These are phyloP conservation scores for Cherax quadricarinatus DNA, from an alignment of 1,140 invertebrate genomes.

Conservation along the genomic window DNA sequence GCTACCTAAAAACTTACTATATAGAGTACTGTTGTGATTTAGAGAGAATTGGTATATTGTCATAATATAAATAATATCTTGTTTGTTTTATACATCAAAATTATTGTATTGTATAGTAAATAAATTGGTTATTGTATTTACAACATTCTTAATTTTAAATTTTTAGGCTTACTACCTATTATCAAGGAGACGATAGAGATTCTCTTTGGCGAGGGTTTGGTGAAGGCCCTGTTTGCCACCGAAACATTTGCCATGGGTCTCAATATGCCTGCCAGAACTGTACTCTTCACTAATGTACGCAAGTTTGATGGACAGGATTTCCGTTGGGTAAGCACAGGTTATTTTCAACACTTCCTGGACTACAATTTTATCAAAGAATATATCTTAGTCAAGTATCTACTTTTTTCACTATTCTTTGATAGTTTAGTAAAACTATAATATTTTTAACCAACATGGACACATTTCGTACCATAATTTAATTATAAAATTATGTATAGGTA, in stretches of 20 bases:
- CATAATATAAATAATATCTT: too few species aligned
- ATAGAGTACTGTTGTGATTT: too few species aligned
- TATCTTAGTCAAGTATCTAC: neutral
- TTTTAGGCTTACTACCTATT: conserved; percentile 89
- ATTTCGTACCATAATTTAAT: too few species aligned
- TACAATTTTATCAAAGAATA: too few species aligned
- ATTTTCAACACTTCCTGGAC: neutral
- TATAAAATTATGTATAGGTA: too few species aligned
- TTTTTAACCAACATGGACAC: too few species aligned
- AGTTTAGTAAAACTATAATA: too few species aligned
- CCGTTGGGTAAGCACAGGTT: conserved; percentile 83
- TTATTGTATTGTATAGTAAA: too few species aligned
- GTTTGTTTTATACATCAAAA: too few species aligned
- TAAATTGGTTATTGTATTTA: too few species aligned
- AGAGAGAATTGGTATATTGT: too few species aligned
- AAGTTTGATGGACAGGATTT: conserved; percentile 99
- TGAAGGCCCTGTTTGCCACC: conserved; percentile 98
- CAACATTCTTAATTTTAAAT: neutral
- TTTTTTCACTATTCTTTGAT: neutral
- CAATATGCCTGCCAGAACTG: conserved; percentile 99
- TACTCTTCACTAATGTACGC: conserved; percentile 94
- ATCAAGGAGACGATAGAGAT: conserved; percentile 99
- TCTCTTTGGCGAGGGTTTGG: conserved; percentile 96
- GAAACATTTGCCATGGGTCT: conserved; percentile 99
- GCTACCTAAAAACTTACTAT: too few species aligned